These are phyloP conservation scores for Galago senegalensis DNA, from an alignment of 2,797 vertebrate genomes.

Conservation along the genomic window DNA sequence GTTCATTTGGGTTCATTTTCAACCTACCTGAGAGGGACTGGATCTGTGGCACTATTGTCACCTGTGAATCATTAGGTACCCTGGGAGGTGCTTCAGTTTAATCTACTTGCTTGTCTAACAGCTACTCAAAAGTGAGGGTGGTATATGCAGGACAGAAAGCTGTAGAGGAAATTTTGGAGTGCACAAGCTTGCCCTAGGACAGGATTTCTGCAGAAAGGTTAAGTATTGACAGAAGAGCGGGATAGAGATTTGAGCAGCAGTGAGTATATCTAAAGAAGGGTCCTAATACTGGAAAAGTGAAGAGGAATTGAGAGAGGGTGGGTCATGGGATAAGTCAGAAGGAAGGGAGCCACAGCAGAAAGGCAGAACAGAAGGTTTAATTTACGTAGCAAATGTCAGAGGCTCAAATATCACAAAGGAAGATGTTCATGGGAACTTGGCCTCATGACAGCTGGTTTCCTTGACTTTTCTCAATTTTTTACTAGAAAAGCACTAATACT, in stretches of 20 bases:
- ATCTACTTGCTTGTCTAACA: not conserved
- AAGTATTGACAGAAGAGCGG: not conserved
- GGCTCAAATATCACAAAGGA: not conserved
- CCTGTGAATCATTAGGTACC: too few relatives aligned
- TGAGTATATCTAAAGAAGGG: not conserved
- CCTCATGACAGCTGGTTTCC: not conserved
- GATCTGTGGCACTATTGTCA: not conserved
- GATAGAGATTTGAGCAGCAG: not conserved
- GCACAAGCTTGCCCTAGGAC: not conserved
- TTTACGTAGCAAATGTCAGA: not conserved
- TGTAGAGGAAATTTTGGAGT: not conserved
- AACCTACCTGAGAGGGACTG: not conserved
- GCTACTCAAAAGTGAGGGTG: not conserved
- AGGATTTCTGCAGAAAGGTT: not conserved
- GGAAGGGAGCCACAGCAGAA: not conserved
- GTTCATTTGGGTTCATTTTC: not conserved
- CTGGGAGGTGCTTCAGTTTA: not conserved
- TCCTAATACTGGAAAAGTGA: not conserved
- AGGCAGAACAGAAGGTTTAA: not conserved
- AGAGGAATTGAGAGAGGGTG: not conserved
- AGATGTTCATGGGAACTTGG: not conserved
- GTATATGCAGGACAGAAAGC: not conserved
- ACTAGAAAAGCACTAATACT: not conserved
- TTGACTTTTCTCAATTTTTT: not conserved
- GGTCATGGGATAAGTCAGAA: not conserved